Evolutionary conservation across 2,888 invertebrate species (phyloP).

Genomic region (Spilosoma lubricipeda): DNA sequence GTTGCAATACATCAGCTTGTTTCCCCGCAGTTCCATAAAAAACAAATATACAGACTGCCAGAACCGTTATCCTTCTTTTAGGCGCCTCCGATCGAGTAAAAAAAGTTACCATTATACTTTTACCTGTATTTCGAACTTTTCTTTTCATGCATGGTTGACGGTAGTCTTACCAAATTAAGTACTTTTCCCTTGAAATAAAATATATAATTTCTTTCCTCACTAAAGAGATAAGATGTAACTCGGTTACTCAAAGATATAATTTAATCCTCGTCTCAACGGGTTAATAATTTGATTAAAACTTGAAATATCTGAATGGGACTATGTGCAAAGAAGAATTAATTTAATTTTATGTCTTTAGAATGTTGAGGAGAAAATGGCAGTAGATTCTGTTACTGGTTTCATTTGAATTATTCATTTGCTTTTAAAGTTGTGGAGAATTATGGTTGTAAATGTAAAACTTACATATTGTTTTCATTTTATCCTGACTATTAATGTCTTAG

Average conservation of each 20-base stretch:
- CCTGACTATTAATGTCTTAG: too few relatives aligned
- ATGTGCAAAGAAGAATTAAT: conserved; percentile 33
- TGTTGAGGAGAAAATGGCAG: conserved; percentile 19
- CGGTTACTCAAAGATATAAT: conserved; percentile 40
- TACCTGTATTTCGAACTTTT: not conserved
- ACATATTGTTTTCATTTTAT: not conserved
- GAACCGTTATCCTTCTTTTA: too few relatives aligned
- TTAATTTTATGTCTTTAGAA: conserved; percentile 34
- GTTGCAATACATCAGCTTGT: too few relatives aligned
- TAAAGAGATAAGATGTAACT: conserved; percentile 28
- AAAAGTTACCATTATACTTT: not conserved
- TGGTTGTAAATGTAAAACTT: not conserved
- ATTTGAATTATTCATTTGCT: not conserved
- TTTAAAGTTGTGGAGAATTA: not conserved
- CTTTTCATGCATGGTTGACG: not conserved
- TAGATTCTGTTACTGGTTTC: not conserved
- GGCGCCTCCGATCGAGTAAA: not conserved
- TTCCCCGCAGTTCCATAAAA: too few relatives aligned
- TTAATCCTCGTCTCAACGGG: conserved; percentile 43
- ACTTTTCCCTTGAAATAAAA: conserved; percentile 9
- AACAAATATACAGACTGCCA: too few relatives aligned
- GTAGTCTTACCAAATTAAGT: not conserved
- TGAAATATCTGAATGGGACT: conserved; percentile 35
- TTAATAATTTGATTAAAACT: conserved; percentile 49
- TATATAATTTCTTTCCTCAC: conserved; percentile 36